Conservation (phyloP, 2,797 vertebrate genomes). For the Peromyscus eremicus region DNA sequence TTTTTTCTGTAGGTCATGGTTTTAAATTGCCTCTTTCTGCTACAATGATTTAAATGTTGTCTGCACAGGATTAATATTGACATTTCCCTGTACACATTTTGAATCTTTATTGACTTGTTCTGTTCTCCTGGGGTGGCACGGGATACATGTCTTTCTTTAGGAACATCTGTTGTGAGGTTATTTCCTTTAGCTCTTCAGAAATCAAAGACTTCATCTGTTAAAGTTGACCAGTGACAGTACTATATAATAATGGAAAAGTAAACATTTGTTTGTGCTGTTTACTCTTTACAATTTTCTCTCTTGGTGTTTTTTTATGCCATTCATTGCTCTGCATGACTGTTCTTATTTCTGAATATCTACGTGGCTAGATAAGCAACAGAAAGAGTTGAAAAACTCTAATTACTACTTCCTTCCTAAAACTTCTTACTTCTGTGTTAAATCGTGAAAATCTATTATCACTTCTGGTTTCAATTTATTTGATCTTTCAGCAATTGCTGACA, state of each 20-base stretch:
- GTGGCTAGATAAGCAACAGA: background rate
- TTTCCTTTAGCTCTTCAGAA: constrained; percentile 22
- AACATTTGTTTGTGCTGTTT: constrained; percentile 10
- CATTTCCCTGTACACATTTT: background rate
- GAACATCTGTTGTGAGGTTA: background rate
- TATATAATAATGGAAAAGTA: background rate
- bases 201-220: constrained; percentile 34
- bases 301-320: background rate
- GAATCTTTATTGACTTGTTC: constrained; percentile 13
- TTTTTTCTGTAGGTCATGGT: background rate
- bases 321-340: background rate
- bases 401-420: background rate
- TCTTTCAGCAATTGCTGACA: constrained; percentile 11
- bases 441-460: background rate
- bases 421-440: background rate
- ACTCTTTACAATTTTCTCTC: background rate
- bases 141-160: background rate
- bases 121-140: background rate
- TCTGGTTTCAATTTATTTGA: constrained; percentile 14
- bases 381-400: background rate
- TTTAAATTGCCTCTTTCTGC: constrained; percentile 53
- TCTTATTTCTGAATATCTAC: background rate
- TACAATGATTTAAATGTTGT: constrained; percentile 5
- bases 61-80: constrained; percentile 42
- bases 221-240: background rate